Evolutionary conservation across 2,797 vertebrate species (phyloP), one percentile per base, ranked within the genome.

Genomic region (Microhierax caerulescens): DNA sequence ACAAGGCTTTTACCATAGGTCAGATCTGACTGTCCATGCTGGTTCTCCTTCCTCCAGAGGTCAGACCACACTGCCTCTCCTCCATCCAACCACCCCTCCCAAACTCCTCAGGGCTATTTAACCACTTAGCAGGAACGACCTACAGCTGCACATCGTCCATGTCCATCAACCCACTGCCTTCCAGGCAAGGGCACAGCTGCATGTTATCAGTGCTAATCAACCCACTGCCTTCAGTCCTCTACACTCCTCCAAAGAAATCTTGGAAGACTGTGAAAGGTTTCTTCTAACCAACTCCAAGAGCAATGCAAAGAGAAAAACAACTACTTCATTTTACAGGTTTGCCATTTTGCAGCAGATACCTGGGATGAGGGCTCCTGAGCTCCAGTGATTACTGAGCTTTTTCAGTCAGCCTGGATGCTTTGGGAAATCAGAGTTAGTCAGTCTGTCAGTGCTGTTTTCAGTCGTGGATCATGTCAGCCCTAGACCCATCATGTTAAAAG

Each of bases 401-500:
- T 73, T 57, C 45, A 60, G 36, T 34, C 56, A 80, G 68, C 14
- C 47, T 80, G 32, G 30, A 75, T 37, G 32, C 28, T 65, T 65
- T 53, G 9, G 34, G 18, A 11, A 64, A 2, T 9, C 70, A 47
- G 19, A 83, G 5, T 10, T 37, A 30, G 4, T 16, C 56, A 64
- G 3, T 48, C 41, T 67, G 19, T n/a, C 20, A 19, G 56, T 37
- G 48, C 7, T 47, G 6, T 53, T 93, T 54, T 51, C 56, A 70
- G 30, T 14, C 8, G 1, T 0, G 0, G 50, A n/a, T 72, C 21
- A 3, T 32, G 21, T 54, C 70, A 61, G 10, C 39, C 50, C 16
- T 50, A 43, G 25, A 73, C 37, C 6, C 12, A 6, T 8, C 25
- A 5, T 3, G 15, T 27, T 23, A 75, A 84, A 43, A 5, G 5